These are phyloP conservation scores for Drosophila mojavensis DNA, from an alignment of 1,140 invertebrate genomes.

Conservation along the genomic window DNA sequence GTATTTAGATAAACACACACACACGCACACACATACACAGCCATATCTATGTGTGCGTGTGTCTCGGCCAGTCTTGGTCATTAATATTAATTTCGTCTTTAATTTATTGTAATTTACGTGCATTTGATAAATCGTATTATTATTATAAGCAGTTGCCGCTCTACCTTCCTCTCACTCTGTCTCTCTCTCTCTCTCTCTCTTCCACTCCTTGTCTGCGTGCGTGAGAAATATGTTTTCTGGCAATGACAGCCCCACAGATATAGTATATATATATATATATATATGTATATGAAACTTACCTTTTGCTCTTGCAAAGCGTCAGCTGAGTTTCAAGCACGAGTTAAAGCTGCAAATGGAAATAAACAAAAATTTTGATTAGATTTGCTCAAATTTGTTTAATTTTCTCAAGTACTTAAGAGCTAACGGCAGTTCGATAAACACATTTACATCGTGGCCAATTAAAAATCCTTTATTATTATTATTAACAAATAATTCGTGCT, in stretches of 20 bases:
- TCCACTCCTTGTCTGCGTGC: background rate
- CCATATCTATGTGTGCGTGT: conserved; percentile 20
- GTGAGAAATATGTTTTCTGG: conserved; percentile 17
- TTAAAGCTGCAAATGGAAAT: conserved; percentile 16
- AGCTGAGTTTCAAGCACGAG: conserved; percentile 9
- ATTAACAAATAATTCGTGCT: no score
- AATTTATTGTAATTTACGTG: conserved; percentile 82
- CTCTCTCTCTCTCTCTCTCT: background rate
- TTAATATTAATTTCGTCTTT: conserved; percentile 82
- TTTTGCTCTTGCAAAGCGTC: conserved; percentile 11
- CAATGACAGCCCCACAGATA: conserved; percentile 26
- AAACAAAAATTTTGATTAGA: conserved; percentile 2
- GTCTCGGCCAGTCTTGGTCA: conserved; percentile 60
- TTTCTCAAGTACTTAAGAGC: background rate
- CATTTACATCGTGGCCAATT: no score
- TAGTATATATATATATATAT: no score
- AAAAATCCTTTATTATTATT: no score
- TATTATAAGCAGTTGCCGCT: conserved; percentile 73
- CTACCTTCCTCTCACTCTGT: background rate
- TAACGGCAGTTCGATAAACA: background rate
- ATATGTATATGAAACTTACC: conserved; percentile 11
- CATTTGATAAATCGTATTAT: conserved; percentile 80
- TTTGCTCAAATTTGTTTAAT: background rate
- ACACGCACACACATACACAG: conserved; percentile 2
- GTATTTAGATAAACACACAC: conserved; percentile 9